Evolutionary conservation across 2,888 invertebrate species (phyloP), one percentile per base, ranked within the genome.

Genomic region (Eupithecia subumbrata): DNA sequence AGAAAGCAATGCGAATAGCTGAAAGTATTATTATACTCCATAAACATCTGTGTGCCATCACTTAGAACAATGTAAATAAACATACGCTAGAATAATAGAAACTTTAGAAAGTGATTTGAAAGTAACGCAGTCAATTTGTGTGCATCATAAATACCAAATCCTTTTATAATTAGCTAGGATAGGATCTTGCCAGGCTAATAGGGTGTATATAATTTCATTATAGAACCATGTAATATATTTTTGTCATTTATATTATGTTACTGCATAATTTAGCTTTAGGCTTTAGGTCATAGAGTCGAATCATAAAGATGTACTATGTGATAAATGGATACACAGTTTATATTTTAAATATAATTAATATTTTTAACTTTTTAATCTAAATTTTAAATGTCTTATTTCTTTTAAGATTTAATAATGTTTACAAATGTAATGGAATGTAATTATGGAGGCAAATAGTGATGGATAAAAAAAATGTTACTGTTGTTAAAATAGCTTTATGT

Each of bases 401-500:
- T 84, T 82, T 84, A 79, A 78, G 74, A 75, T 75, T 79, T 73
- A 70, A 71, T 75, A 77, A 79, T 79, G 76, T 84, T 85, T 86
- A 85, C 85, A 87, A 88, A 87, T 85, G 86, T 91, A 88, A 88
- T 90, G 85, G 86, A 88, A 87, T 86, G 88, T 89, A 88, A 70
- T 71, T 76, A 86, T 88, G 84, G 85, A 85, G 81, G 85, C 88
- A 87, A 82, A 89, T 89, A 89, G 87, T 89, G 90, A 91, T 89
- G 85, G 84, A 89, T 87, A 85, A 83, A 60, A 76, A 89, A 77
- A 89, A 90, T 90, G 92, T 93, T 93, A 93, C 91, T 93, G 91
- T 94, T 94, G 93, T 93, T 94, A 67, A 45, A 52, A 92, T 90
- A 94, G 93, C 92, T 94, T 92, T 94, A 93, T 91, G 91, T 90